These are phyloP conservation scores for Oncorhynchus nerka DNA, from an alignment of 2,113 vertebrate species.

Conservation along the genomic window DNA sequence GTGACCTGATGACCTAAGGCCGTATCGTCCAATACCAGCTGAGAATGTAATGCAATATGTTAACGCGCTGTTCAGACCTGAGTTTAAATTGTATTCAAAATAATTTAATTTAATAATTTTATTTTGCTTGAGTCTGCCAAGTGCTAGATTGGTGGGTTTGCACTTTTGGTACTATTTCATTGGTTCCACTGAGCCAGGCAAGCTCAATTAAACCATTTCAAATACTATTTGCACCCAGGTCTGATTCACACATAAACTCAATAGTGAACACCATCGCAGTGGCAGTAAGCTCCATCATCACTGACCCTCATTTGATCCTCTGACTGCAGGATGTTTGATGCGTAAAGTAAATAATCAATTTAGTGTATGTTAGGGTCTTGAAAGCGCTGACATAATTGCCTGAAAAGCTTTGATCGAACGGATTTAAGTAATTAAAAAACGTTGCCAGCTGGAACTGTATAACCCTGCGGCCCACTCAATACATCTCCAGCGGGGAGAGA, in stretches of 20 bases:
- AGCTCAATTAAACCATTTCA: too few species aligned
- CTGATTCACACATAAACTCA: conserved; percentile 31
- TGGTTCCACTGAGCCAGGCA: too few species aligned
- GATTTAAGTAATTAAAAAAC: conserved; percentile 68
- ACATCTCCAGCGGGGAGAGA: conserved; percentile 26
- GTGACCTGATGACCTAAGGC: conserved; percentile 22
- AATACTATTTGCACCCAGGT: not conserved
- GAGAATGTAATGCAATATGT: too few species aligned
- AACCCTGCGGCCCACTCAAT: conserved; percentile 52
- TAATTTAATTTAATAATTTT: too few species aligned
- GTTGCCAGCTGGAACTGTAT: conserved; percentile 60
- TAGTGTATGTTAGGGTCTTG: conserved; percentile 50
- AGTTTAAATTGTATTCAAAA: conserved; percentile 1
- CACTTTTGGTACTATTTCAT: too few species aligned
- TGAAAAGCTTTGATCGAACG: conserved; percentile 59
- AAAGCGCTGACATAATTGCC: conserved; percentile 60
- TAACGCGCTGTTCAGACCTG: not conserved
- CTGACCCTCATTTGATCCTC: conserved; percentile 51
- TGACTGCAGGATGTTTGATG: conserved; percentile 32
- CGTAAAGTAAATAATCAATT: conserved; percentile 55
- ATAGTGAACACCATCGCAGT: conserved; percentile 22
- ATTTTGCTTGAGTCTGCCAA: too few species aligned
- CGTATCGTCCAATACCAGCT: too few species aligned
- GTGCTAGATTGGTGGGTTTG: too few species aligned
- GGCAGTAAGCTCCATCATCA: not conserved